phyloP scores from a whole-genome alignment of 2,113 vertebrate genomes.

The Megaceryle torquata region DNA sequence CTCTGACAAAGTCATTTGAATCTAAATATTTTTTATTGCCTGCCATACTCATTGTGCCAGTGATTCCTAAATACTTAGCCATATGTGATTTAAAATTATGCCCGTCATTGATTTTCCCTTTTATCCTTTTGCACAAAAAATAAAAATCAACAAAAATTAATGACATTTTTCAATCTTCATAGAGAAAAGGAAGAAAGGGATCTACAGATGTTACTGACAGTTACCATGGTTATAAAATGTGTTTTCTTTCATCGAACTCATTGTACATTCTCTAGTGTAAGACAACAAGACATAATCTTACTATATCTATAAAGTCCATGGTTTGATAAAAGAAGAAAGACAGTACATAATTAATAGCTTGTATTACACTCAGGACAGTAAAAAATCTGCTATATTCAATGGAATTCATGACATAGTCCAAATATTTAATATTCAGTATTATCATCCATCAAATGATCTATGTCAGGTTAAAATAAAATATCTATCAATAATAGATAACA shows the following conservation, averaged over 20 bases:
- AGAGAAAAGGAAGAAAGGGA: conserved; percentile 21
- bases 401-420: background rate
- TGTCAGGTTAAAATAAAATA: conserved; percentile 19
- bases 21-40: conserved; percentile 57
- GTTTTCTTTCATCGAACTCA: conserved; percentile 40
- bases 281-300: conserved; percentile 40
- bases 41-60: background rate
- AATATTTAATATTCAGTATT: conserved; percentile 35
- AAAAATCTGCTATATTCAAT: conserved; percentile 12
- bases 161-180: conserved; percentile 47
- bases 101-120: conserved; percentile 2
- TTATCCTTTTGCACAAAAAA: conserved; percentile 29
- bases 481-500: background rate
- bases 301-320: conserved; percentile 35
- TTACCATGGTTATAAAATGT: conserved; percentile 66
- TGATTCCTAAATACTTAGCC: conserved; percentile 47
- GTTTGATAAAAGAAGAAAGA: conserved; percentile 35
- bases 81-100: conserved; percentile 63
- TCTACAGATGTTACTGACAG: conserved; percentile 62
- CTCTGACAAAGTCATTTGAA: conserved; percentile 36
- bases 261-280: conserved; percentile 53
- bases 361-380: conserved; percentile 12
- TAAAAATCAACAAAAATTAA: conserved; percentile 45
- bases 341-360: conserved; percentile 49
- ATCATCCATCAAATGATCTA: background rate